Evolutionary conservation across 2,888 invertebrate species (phyloP), one percentile per base, ranked within the genome.

Genomic region (Alloplasta piceator): DNA sequence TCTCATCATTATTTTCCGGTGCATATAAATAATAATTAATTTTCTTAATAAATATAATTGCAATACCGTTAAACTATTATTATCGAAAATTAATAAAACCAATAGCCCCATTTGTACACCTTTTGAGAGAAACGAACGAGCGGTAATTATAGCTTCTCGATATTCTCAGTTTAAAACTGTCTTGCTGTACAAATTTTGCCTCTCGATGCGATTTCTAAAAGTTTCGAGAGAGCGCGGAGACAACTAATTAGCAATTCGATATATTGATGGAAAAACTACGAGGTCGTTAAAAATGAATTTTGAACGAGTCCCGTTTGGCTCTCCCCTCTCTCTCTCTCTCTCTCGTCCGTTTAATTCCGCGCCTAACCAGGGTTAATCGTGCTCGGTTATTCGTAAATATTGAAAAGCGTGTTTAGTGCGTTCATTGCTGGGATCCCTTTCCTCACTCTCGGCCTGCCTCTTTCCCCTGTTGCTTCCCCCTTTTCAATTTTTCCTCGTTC

Each of bases 341-440:
- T 36, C 43, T 58, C 38, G 76, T 76, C 68, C 68, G 61, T 67
- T 68, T 58, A 71, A 43, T 64, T 81, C 38, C 36, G 73, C 50
- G 50, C 67, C 10, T 36, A 67, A 74, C 46, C 52, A 48, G 74
- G 83, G 84, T 87, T 86, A 87, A 87, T 87, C 87, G 87, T 83
- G 77, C 82, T 83, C 82, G 84, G 87, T 87, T 87, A 86, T 87
- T 85, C 86, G 86, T 86, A 87, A 87, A 87, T 87, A 87, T 87
- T 87, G 87, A 86, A 85, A 87, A 87, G 84, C 84, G 75, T 63
- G 87, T 87, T 87, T 84, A 82, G 85, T 66, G 84, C 26, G 26
- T 26, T 72, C 72, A 41, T 26, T 26, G 70, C 50, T 78, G 55
- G 52, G n/a, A 46, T 52, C 67, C 60, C 63, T 63, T 67, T 58